Evolutionary conservation across 2,888 invertebrate genomes (phyloP).

Genomic region (Zygothrica quintamaculata): DNA sequence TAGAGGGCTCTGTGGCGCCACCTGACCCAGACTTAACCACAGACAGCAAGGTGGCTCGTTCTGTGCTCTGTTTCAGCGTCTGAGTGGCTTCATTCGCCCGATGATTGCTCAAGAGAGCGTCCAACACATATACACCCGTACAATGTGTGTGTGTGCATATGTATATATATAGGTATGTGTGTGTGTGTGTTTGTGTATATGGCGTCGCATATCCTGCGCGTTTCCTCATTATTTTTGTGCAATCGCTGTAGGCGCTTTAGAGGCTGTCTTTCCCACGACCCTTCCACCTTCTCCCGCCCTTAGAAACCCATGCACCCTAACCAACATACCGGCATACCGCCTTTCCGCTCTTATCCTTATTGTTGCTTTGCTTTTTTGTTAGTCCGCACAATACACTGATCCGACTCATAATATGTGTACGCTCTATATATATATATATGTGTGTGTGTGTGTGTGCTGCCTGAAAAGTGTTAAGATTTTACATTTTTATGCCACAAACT

Average conservation of each 20-base stretch:
- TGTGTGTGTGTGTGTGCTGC: slow-evolving; percentile 20
- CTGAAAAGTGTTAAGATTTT: slow-evolving; percentile 75
- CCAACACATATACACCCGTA: slow-evolving; percentile 5
- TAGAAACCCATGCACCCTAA: slow-evolving; percentile 13
- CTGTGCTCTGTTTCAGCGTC: slow-evolving; percentile 46
- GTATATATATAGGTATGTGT: too few species aligned
- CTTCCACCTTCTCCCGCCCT: slow-evolving; percentile 29
- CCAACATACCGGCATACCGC: neutral
- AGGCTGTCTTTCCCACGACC: slow-evolving; percentile 38
- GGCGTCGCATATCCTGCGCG: slow-evolving; percentile 68
- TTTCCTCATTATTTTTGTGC: slow-evolving; percentile 80
- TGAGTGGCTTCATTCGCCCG: slow-evolving; percentile 78
- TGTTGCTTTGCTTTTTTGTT: slow-evolving; percentile 57
- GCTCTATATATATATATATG: slow-evolving; percentile 5
- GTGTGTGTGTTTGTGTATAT: slow-evolving; percentile 23
- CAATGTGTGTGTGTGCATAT: slow-evolving; percentile 3
- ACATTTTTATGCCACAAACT: slow-evolving; percentile 63
- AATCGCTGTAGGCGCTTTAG: slow-evolving; percentile 74
- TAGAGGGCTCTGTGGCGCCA: slow-evolving; percentile 34
- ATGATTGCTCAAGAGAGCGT: slow-evolving; percentile 71
- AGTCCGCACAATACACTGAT: slow-evolving; percentile 56
- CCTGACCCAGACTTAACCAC: slow-evolving; percentile 32
- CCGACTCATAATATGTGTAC: slow-evolving; percentile 29
- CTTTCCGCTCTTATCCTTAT: slow-evolving; percentile 44
- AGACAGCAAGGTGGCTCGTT: slow-evolving; percentile 36